A percentile compares a stretch with the other conserved stretches of the same genome.
phyloP scores from a whole-genome alignment of 2,797 vertebrate genomes.

The Arvicola amphibius region DNA sequence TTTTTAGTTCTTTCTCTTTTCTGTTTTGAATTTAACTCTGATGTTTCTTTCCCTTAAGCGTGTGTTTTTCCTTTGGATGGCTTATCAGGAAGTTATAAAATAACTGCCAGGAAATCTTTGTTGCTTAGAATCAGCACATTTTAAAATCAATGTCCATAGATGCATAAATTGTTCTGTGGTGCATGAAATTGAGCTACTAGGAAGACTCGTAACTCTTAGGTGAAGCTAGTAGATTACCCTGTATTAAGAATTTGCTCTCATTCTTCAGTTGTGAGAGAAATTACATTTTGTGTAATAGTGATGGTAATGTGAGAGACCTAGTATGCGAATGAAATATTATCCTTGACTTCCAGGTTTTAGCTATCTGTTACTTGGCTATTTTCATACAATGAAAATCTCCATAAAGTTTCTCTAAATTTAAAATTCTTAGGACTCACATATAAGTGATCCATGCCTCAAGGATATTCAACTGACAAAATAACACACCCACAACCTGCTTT shows the following conservation, averaged over 20 bases:
- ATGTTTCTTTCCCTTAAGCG: background rate
- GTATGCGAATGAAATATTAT: background rate
- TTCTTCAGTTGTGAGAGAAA: background rate
- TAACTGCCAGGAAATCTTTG: background rate
- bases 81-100: background rate
- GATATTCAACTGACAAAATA: constrained; percentile 68
- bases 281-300: background rate
- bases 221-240: background rate
- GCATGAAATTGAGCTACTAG: background rate
- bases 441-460: constrained; percentile 7
- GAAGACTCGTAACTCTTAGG: background rate
- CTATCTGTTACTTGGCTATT: background rate
- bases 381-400: constrained; percentile 9
- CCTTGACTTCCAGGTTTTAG: background rate
- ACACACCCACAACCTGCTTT: background rate
- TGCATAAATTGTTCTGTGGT: background rate
- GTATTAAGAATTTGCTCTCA: background rate
- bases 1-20: constrained; percentile 74
- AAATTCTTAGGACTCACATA: background rate
- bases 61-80: constrained; percentile 21
- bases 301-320: background rate
- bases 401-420: constrained; percentile 51
- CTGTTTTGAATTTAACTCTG: constrained; percentile 63
- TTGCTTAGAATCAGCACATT: background rate
- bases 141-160: background rate